Conservation (phyloP, 2,797 vertebrate genomes). For the Trachops cirrhosus region DNA sequence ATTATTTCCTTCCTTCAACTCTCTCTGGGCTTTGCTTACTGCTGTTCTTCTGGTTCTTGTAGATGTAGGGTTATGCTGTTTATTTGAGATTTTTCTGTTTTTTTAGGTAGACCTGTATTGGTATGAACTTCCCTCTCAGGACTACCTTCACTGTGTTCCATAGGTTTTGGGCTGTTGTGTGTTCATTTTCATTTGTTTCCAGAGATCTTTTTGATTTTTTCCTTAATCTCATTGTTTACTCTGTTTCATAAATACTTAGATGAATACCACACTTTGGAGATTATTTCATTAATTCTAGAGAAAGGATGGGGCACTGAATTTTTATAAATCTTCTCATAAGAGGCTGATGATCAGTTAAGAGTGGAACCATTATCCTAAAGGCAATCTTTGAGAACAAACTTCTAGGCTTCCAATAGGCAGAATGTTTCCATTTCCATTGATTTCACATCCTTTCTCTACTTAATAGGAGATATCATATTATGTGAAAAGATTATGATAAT, state of each 20-base stretch:
- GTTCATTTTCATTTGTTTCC: no score
- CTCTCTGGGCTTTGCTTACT: no score
- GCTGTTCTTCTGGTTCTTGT: no score
- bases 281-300: constrained; percentile 8
- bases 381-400: not conserved
- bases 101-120: no score
- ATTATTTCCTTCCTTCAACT: no score
- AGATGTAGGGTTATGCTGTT: no score
- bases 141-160: no score
- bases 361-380: not conserved
- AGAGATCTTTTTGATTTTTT: no score
- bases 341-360: not conserved
- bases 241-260: not conserved
- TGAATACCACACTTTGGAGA: not conserved
- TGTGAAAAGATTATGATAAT: not conserved
- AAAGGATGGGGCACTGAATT: not conserved
- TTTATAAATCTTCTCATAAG: not conserved
- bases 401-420: not conserved
- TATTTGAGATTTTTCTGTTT: no score
- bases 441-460: not conserved
- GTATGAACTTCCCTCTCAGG: no score
- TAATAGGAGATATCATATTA: not conserved
- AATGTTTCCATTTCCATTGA: not conserved
- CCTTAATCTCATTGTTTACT: not conserved
- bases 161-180: no score